phyloP scores from a whole-genome alignment of 2,797 vertebrate species.

The Arnoldichthys spilopterus region DNA sequence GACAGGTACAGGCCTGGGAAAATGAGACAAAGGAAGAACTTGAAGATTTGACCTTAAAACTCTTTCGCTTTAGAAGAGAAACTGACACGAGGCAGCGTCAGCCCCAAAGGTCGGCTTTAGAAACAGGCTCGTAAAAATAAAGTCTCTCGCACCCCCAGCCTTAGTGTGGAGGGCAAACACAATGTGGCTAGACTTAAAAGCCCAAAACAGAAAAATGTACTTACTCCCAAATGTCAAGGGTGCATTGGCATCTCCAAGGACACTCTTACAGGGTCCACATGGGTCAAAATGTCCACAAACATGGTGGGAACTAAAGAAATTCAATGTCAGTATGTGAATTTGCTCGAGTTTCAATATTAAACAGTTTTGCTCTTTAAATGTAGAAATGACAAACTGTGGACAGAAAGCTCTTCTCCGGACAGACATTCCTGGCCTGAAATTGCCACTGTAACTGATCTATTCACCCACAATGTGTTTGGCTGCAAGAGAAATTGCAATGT shows the following conservation, averaged over 20 bases:
- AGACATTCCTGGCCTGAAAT: not conserved
- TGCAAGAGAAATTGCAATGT: too few species aligned
- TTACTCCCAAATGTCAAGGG: conserved; percentile 49
- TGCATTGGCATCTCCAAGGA: conserved; percentile 17
- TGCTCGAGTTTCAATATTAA: not conserved
- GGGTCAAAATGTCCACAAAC: not conserved
- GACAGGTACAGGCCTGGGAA: conserved; percentile 25
- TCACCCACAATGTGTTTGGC: too few species aligned
- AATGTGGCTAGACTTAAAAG: conserved; percentile 37
- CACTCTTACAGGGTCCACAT: not conserved
- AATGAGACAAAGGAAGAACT: conserved; percentile 28
- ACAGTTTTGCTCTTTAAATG: not conserved
- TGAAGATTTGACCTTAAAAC: conserved; percentile 48
- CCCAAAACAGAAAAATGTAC: conserved; percentile 30
- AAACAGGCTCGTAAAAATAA: conserved; percentile 22
- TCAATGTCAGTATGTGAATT: not conserved
- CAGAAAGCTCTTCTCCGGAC: not conserved
- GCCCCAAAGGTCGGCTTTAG: conserved; percentile 35
- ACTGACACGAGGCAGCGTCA: conserved; percentile 25
- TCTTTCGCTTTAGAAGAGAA: conserved; percentile 7
- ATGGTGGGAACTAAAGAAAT: not conserved
- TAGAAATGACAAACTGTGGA: not conserved
- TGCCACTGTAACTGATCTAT: too few species aligned
- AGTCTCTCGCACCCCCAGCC: not conserved
- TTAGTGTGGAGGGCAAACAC: not conserved